Evolutionary conservation across 92 coral and sea anemone species (phyloP).

Genomic region (Palythoa caribaeorum): DNA sequence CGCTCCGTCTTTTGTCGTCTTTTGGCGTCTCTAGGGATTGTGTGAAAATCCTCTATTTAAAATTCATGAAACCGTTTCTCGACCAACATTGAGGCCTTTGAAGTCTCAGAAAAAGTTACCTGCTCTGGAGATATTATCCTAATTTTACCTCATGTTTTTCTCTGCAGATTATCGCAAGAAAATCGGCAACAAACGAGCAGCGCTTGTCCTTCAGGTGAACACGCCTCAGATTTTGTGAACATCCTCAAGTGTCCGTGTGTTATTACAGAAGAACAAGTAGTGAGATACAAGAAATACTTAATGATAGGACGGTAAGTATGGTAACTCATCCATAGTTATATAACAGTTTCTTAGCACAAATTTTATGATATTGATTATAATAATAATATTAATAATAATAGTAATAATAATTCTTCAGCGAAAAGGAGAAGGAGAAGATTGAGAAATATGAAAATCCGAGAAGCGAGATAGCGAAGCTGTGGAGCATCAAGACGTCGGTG

Average conservation of each 20-base stretch:
- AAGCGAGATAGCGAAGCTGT: too few species aligned
- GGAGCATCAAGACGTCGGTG: too few species aligned
- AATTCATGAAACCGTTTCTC: too few species aligned
- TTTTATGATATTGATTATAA: not conserved
- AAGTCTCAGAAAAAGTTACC: too few species aligned
- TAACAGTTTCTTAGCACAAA: not conserved
- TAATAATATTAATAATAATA: not conserved
- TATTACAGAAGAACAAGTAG: not conserved
- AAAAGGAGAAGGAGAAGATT: too few species aligned
- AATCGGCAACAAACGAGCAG: slow-evolving; percentile 10
- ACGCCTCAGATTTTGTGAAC: slow-evolving; percentile 19
- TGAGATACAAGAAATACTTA: not conserved
- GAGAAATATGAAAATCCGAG: too few species aligned
- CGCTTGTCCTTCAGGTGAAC: slow-evolving; percentile 30
- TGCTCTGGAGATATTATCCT: too few species aligned
- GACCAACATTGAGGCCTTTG: too few species aligned
- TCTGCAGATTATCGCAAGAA: not conserved
- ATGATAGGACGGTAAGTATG: slow-evolving; percentile 12
- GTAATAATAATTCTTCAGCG: not conserved
- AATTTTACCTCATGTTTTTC: too few species aligned
- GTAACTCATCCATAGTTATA: not conserved
- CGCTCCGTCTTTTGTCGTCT: too few species aligned
- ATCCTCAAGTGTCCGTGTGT: slow-evolving; percentile 20
- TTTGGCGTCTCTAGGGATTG: too few species aligned
- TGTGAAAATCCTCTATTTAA: too few species aligned